phyloP scores from a whole-genome alignment of 2,888 invertebrate genomes.

The Phortica magna region DNA sequence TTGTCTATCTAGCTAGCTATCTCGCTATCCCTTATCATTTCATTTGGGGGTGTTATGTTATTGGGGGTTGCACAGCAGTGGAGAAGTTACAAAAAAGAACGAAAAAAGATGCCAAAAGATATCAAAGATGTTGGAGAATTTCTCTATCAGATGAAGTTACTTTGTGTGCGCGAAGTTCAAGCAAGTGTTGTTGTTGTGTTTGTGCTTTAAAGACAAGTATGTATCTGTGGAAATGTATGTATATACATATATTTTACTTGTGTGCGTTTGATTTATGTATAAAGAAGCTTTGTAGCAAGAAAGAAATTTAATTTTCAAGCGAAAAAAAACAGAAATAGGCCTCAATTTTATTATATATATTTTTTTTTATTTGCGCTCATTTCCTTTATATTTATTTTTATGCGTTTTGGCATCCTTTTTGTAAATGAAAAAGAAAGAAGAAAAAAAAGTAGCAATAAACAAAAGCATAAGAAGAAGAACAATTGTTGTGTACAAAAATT shows the following conservation, averaged over 20 bases:
- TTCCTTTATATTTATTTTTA: conserved; percentile 47
- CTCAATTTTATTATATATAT: conserved; percentile 26
- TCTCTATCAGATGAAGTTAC: conserved; percentile 64
- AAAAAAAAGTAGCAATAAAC: background rate
- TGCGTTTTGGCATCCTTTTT: conserved; percentile 30
- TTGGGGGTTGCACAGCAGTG: conserved; percentile 35
- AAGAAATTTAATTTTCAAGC: conserved; percentile 68
- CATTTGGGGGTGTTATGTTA: conserved; percentile 55
- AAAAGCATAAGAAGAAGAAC: background rate
- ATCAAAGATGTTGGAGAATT: conserved; percentile 65
- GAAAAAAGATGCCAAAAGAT: conserved; percentile 66
- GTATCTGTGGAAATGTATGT: conserved; percentile 27
- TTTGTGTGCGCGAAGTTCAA: background rate
- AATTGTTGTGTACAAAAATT: background rate
- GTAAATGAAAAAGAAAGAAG: background rate
- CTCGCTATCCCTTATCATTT: background rate
- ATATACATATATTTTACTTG: conserved; percentile 31
- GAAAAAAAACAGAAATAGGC: conserved; percentile 52
- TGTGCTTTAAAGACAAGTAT: background rate
- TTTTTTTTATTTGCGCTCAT: conserved; percentile 46
- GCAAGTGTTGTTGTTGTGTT: background rate
- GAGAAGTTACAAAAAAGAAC: conserved; percentile 36
- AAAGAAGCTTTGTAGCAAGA: conserved; percentile 17
- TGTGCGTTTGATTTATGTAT: conserved; percentile 25
- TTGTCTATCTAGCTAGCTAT: too few species aligned